phyloP scores from a whole-genome alignment of 1,140 invertebrate species.

The Hetaerina americana region DNA sequence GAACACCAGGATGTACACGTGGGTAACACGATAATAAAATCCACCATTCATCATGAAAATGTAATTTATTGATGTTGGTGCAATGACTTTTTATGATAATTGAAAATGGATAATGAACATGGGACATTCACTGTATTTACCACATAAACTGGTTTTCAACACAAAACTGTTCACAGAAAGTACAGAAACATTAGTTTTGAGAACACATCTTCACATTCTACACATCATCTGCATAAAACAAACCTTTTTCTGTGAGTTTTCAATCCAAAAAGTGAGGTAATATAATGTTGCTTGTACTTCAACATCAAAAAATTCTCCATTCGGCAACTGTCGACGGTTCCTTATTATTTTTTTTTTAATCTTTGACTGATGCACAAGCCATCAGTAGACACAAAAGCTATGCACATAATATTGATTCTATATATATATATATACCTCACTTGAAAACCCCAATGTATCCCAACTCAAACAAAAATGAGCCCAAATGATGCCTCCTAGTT shows the following conservation, averaged over 20 bases:
- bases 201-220: neutral
- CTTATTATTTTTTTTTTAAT: too few species aligned
- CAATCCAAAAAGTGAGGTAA: neutral
- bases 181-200: neutral
- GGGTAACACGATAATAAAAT: too few species aligned
- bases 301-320: too few species aligned
- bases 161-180: neutral
- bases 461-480: too few species aligned
- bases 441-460: too few species aligned
- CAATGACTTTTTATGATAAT: neutral
- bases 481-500: too few species aligned
- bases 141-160: neutral
- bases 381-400: too few species aligned
- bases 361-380: too few species aligned
- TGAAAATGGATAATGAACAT: neutral
- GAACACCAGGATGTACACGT: too few species aligned
- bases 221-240: neutral
- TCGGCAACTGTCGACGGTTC: too few species aligned
- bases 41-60: neutral
- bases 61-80: neutral
- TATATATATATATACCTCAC: too few species aligned
- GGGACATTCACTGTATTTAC: neutral
- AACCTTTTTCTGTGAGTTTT: neutral
- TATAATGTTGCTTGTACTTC: neutral
- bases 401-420: too few species aligned